Base-by-base conservation (phyloP, 1,140 invertebrate genomes). In the Philotrypesis tridentata region DNA sequence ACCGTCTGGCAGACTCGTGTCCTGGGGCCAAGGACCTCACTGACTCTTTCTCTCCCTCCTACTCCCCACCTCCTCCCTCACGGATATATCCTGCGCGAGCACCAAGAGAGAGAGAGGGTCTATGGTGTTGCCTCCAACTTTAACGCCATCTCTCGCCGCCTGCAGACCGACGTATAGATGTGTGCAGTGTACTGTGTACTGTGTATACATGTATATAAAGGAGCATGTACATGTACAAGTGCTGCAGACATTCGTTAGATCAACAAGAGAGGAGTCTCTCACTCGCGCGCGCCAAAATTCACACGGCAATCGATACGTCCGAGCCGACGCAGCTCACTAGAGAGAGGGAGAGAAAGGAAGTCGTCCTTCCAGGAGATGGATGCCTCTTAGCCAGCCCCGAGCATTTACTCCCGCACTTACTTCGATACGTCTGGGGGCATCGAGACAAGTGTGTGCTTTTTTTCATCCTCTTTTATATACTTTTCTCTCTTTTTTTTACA, bases 11-110 rank as follows among this genome's bases (percentile, higher is more conserved):
- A 86, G 80, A 70, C 73, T 65, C 84, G 83, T 82, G 87, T 90
- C 88, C 86, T 90, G 65, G 84, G 89, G 89, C 87, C 89, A 90
- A 91, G 87, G 89, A 90, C 90, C 90, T 90, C 84, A 74, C 60
- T 14, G 4, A 5, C 60, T 74, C 14, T 67, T 23, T 75, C 72
- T 55, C 48, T 55, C 21, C 48, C 21, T 7, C 48, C 48, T 55
- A 11, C 40, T 37, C 33, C 33, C 33, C 33, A 5, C 33, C 33
- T 37, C 33, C 33, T 37, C 40, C 8, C 37, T 43, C n/a, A n/a
- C 55, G 37, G 63, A 81, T 80, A 82, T 77, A 81, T 71, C 65
- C 78, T 75, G 60, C 43, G 48, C 80, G 73, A n/a, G n/a, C 71
- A 31, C 73, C 17, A 12, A 31, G 27, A 11, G 65, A 68, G n/a